phyloP scores from a whole-genome alignment of 2,888 invertebrate genomes.

The Himalopsyche kuldschensis region DNA sequence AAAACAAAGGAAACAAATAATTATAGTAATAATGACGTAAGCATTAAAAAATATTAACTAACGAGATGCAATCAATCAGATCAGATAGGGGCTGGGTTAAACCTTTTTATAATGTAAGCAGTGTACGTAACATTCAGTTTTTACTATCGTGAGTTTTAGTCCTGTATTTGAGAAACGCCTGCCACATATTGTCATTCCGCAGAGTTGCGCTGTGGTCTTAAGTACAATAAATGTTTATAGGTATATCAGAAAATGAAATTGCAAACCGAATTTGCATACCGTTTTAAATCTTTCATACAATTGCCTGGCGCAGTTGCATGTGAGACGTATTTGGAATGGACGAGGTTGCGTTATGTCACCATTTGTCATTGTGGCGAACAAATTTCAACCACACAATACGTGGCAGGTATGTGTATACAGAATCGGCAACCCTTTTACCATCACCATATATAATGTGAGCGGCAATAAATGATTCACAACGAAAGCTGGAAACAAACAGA shows the following conservation, averaged over 20 bases:
- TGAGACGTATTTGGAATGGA: neutral
- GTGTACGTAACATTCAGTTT: too few relatives aligned
- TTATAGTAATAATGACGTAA: too few relatives aligned
- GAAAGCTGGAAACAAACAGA: too few relatives aligned
- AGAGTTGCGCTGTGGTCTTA: neutral
- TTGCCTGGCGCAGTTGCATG: neutral
- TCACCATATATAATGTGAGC: neutral
- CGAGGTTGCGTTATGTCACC: neutral
- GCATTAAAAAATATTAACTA: too few relatives aligned
- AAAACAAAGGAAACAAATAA: too few relatives aligned
- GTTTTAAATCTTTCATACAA: neutral
- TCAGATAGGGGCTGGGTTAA: too few relatives aligned
- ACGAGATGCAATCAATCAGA: too few relatives aligned
- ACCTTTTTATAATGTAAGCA: too few relatives aligned
- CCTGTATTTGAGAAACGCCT: neutral
- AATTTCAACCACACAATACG: neutral
- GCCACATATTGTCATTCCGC: neutral
- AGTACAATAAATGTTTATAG: neutral
- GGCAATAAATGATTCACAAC: too few relatives aligned
- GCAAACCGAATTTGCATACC: neutral
- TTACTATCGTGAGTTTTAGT: too few relatives aligned
- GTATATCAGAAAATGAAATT: neutral
- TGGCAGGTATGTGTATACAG: neutral
- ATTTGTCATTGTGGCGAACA: neutral
- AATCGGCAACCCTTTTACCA: neutral